Conservation (phyloP, 2,888 invertebrate genomes). For the Nemapogon koenigi region DNA sequence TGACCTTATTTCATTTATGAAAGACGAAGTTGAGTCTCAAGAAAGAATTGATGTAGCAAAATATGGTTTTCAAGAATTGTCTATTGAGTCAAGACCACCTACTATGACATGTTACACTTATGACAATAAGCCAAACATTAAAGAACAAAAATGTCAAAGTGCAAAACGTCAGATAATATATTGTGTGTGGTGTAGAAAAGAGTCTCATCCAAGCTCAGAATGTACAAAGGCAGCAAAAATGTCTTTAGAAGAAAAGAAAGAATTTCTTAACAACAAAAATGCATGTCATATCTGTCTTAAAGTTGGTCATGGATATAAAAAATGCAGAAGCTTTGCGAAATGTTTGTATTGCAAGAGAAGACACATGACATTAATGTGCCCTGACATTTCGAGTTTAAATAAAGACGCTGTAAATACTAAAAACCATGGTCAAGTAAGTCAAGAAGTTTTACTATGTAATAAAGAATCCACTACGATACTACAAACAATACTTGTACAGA, state of each 20-base stretch:
- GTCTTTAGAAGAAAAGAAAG: background rate
- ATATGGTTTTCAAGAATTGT: no score
- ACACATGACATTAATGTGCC: background rate
- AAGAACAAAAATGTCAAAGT: no score
- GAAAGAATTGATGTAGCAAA: no score
- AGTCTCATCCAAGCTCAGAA: background rate
- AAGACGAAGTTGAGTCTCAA: no score
- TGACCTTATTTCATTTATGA: no score
- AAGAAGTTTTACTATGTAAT: background rate
- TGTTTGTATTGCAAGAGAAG: background rate
- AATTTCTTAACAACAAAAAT: background rate
- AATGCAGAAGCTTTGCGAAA: background rate
- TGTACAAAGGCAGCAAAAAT: background rate
- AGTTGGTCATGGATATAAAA: background rate
- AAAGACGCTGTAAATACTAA: background rate
- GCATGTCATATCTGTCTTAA: background rate
- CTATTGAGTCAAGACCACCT: no score
- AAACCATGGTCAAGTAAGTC: background rate
- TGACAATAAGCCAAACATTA: no score
- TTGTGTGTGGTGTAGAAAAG: background rate
- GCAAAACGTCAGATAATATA: no score
- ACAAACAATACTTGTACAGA: conserved; percentile 4
- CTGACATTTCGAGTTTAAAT: background rate
- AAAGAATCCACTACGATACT: background rate
- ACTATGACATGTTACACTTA: no score